Evolutionary conservation across 2,113 vertebrate species (phyloP).

Genomic region (Hyperopisus bebe): DNA sequence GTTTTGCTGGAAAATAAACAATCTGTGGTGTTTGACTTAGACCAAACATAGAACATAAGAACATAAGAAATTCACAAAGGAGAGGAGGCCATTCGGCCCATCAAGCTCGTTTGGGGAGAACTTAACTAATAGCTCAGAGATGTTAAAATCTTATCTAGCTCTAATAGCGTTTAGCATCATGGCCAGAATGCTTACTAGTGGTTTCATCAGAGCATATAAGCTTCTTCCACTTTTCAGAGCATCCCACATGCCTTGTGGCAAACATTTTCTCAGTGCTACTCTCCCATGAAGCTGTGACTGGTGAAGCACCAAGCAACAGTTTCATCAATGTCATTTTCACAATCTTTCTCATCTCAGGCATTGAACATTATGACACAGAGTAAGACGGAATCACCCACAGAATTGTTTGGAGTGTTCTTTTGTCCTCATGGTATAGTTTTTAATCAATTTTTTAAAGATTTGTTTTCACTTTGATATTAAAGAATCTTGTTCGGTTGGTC

Average conservation of each 20-base stretch:
- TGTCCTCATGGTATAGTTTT: not conserved
- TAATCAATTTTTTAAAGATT: not conserved
- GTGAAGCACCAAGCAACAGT: not conserved
- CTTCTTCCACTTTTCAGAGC: too few relatives aligned
- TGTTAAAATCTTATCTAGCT: too few relatives aligned
- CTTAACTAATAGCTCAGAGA: too few relatives aligned
- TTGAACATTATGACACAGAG: not conserved
- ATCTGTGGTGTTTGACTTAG: too few relatives aligned
- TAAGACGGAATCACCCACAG: not conserved
- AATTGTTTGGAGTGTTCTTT: not conserved
- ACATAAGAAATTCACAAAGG: too few relatives aligned
- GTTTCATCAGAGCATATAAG: too few relatives aligned
- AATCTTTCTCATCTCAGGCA: not conserved
- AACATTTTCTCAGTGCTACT: not conserved
- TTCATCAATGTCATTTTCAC: not conserved
- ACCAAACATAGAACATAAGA: too few relatives aligned
- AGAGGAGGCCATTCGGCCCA: too few relatives aligned
- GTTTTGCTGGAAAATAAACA: too few relatives aligned
- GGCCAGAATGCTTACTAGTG: too few relatives aligned
- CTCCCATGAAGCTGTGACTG: not conserved
- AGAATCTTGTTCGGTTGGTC: not conserved
- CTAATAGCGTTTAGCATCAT: too few relatives aligned
- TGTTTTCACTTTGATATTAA: not conserved
- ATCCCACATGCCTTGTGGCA: not conserved
- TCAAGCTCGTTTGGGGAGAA: too few relatives aligned